Evolutionary conservation across 2,113 vertebrate species (phyloP), one percentile per base, ranked within the genome.

Genomic region (Takifugu bimaculatus): DNA sequence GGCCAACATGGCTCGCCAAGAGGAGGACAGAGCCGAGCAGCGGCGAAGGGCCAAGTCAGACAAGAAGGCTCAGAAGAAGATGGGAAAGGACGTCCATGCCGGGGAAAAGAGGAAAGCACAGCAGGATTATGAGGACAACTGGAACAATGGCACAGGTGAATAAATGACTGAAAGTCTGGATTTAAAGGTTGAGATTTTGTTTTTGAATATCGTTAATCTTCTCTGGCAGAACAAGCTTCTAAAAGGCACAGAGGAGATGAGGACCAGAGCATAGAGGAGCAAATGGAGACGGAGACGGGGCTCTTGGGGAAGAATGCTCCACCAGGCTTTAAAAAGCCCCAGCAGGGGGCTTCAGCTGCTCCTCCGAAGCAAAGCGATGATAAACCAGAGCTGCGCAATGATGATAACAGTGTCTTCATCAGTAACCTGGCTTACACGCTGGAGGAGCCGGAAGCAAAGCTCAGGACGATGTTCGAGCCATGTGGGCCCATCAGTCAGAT

Each of bases 371-470:
- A 80, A 26, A 89, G 89, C 44, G 91, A 86, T 1, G 85, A 92
- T n/a, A 42, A 77, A 0, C 91, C 90, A 0, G 93, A 98, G 79
- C 90, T 92, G 32, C 92, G 88, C 44, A 94, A 94, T 32, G 95
- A 99, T 1, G 80, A 65, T 0, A 54, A 88, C 74, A 97, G 94
- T 0, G 94, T 99, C 11, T 99, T 99, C 5, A 90, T 99, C 88
- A 99, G 97, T 88, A 99, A 99, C 88, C 87, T 99, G 56, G 68
- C 93, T 20, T 99, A 94, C 77, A 92, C 75, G 28, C 81, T 99
- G 90, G 68, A 83, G 5, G 92, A 96, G 27, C 97, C 96, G 0
- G 94, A 94, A 2, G 60, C 6, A 1, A 93, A 88, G 49, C 90
- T 99, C 54, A 88, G 83, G 58, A 88, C 89, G 0, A 82, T 94